These are phyloP conservation scores for Falco punctatus DNA, from an alignment of 2,113 vertebrate species.

Conservation along the genomic window DNA sequence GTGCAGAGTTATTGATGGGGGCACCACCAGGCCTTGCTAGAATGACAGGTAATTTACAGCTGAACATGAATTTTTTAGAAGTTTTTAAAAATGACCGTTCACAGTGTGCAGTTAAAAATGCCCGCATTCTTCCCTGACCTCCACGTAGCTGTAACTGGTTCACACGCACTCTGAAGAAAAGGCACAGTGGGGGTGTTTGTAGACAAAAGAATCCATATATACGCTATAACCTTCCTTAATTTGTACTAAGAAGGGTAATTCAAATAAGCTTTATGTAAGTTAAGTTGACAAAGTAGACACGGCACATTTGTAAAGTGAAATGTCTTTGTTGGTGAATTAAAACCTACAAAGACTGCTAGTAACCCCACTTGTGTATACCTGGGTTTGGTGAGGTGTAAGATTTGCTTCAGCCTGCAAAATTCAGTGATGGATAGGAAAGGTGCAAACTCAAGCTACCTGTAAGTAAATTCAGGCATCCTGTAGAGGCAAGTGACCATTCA, in stretches of 20 bases:
- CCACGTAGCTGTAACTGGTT: not conserved
- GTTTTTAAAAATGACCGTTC: not conserved
- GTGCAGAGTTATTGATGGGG: not conserved
- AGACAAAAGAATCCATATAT: not conserved
- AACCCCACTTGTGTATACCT: not conserved
- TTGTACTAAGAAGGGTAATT: not conserved
- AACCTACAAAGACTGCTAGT: not conserved
- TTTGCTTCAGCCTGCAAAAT: not conserved
- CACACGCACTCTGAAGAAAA: not conserved
- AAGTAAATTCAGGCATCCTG: slow-evolving; percentile 28
- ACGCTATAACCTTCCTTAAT: not conserved
- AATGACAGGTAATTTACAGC: not conserved
- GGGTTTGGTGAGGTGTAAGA: not conserved
- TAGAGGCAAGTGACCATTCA: not conserved
- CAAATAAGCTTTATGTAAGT: not conserved
- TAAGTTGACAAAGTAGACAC: not conserved
- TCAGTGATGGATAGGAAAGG: not conserved
- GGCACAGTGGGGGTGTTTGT: not conserved
- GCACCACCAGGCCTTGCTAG: not conserved
- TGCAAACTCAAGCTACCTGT: not conserved
- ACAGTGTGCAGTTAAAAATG: not conserved
- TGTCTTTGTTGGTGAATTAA: not conserved
- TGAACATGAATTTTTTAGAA: not conserved
- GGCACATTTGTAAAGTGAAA: not conserved
- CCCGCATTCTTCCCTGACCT: not conserved